Evolutionary conservation across 2,888 invertebrate genomes (phyloP).

Genomic region (Pheosia gnoma): DNA sequence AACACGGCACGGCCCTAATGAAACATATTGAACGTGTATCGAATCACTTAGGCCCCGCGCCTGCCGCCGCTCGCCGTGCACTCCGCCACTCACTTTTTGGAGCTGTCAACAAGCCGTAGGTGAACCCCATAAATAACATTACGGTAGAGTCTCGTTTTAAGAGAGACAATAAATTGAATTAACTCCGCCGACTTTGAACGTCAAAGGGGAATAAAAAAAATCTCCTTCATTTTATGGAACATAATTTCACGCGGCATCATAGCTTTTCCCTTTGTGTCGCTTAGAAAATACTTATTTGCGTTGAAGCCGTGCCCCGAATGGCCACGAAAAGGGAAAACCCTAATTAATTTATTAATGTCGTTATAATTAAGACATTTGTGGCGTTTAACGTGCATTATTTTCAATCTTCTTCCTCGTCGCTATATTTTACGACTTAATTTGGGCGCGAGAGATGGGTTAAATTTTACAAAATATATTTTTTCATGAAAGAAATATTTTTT

Average conservation of each 20-base stretch:
- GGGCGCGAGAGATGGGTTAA: conserved; percentile 14
- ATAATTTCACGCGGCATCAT: conserved; percentile 73
- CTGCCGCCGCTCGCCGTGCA: conserved; percentile 46
- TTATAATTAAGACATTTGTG: conserved; percentile 68
- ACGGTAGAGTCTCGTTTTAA: conserved; percentile 76
- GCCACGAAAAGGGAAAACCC: conserved; percentile 58
- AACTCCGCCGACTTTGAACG: conserved; percentile 73
- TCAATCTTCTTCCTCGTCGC: conserved; percentile 38
- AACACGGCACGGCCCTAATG: conserved; percentile 75
- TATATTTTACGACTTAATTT: conserved; percentile 35
- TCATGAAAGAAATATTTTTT: neutral
- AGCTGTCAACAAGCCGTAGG: conserved; percentile 75
- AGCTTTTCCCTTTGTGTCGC: conserved; percentile 63
- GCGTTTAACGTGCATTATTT: conserved; percentile 64
- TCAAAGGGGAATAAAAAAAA: conserved; percentile 74
- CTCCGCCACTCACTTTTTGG: conserved; percentile 76
- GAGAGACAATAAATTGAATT: conserved; percentile 81
- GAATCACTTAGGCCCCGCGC: conserved; percentile 77
- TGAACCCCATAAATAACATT: conserved; percentile 79
- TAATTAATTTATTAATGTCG: conserved; percentile 77
- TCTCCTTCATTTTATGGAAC: conserved; percentile 72
- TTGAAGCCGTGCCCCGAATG: conserved; percentile 60
- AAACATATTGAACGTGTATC: conserved; percentile 84
- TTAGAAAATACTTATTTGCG: conserved; percentile 74
- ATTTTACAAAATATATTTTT: neutral